Evolutionary conservation across 2,797 vertebrate genomes (phyloP).

Genomic region (Trematocara caparti): DNA sequence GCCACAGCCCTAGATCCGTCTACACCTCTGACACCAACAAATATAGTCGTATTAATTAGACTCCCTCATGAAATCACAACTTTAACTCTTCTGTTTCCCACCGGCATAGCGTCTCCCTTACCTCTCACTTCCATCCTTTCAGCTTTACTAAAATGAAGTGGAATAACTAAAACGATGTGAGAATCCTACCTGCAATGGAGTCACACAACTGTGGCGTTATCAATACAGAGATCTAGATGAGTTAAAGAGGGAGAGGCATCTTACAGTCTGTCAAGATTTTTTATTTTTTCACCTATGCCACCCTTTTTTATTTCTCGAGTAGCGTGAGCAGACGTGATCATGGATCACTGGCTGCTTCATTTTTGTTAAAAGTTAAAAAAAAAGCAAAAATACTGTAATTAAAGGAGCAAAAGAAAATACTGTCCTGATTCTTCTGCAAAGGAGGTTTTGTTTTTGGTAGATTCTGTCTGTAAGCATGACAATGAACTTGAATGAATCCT

Average conservation of each 20-base stretch:
- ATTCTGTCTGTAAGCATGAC: not conserved
- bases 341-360: not conserved
- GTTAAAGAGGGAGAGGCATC: not conserved
- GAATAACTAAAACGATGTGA: not conserved
- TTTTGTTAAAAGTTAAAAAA: not conserved
- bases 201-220: not conserved
- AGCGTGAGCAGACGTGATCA: not conserved
- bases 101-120: not conserved
- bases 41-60: constrained; percentile 20
- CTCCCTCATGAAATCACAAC: not conserved
- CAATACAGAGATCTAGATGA: not conserved
- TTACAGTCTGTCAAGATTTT: not conserved
- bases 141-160: not conserved
- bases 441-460: not conserved
- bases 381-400: not conserved
- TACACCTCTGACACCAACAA: constrained; percentile 19
- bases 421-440: not conserved
- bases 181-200: not conserved
- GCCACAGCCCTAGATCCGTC: not conserved
- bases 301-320: not conserved
- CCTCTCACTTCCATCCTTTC: not conserved
- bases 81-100: not conserved
- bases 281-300: not conserved
- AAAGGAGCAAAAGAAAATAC: not conserved
- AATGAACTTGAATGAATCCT: not conserved